Percentiles rank a stretch among this genome's conserved stretches.
Evolutionary conservation across 1,140 invertebrate species (phyloP).

Genomic region (Odontomachus brunneus): DNA sequence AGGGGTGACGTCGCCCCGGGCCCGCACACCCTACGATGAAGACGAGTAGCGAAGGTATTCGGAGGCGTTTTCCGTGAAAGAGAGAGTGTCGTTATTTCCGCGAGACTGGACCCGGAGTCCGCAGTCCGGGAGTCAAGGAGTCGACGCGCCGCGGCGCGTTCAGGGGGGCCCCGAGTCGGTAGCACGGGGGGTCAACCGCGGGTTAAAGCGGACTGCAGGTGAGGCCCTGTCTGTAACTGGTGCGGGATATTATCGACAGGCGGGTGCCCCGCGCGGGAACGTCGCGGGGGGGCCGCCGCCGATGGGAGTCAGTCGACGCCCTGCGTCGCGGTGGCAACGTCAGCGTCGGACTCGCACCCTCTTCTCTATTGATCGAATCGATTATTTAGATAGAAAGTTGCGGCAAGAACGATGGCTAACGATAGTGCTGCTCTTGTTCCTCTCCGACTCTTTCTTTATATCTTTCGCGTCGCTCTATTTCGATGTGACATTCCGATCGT

Average conservation of each 20-base stretch:
- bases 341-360: constrained; percentile 7
- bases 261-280: constrained; percentile 81
- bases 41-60: constrained; percentile 55
- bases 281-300: constrained; percentile 70
- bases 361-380: constrained; percentile 14
- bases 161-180: constrained; percentile 44
- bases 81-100: constrained; percentile 81
- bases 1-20: constrained; percentile 62
- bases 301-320: constrained; percentile 20
- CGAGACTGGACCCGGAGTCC: constrained; percentile 75
- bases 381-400: constrained; percentile 27
- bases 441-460: neutral
- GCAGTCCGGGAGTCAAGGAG: constrained; percentile 61
- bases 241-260: constrained; percentile 77
- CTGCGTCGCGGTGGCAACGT: constrained; percentile 14
- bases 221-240: constrained; percentile 65
- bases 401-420: neutral
- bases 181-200: constrained; percentile 70
- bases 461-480: no score
- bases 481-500: no score
- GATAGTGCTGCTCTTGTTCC: neutral
- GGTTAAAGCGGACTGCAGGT: constrained; percentile 56
- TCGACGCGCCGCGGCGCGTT: constrained; percentile 41
- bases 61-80: constrained; percentile 60
- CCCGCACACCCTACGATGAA: constrained; percentile 50